phyloP scores from a whole-genome alignment of 1,140 invertebrate species.

The Zelostemma sp. region DNA sequence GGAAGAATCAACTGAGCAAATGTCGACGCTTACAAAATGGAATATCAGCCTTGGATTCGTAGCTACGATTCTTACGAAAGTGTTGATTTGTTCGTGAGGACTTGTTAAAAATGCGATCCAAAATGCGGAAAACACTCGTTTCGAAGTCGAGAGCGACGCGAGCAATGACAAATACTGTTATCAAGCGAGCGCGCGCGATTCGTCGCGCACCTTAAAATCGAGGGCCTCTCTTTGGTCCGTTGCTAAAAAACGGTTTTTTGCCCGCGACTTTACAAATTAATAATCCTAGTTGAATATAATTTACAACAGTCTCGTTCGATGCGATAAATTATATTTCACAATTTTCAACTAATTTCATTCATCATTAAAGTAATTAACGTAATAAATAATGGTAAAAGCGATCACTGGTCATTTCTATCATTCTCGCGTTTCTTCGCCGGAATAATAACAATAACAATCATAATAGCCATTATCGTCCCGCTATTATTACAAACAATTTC shows the following conservation, averaged over 20 bases:
- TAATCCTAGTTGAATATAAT: slow-evolving; percentile 57
- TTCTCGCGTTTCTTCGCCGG: slow-evolving; percentile 31
- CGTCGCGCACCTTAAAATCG: slow-evolving; percentile 35
- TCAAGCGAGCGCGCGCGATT: background rate
- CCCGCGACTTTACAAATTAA: slow-evolving; percentile 51
- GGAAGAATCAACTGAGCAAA: slow-evolving; percentile 28
- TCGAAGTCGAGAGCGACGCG: slow-evolving; percentile 24
- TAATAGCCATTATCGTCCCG: too few relatives aligned
- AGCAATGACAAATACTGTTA: slow-evolving; percentile 38
- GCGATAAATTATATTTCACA: slow-evolving; percentile 54
- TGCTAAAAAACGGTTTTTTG: slow-evolving; percentile 54
- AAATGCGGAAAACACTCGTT: slow-evolving; percentile 15
- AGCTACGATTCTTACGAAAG: too few relatives aligned
- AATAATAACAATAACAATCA: slow-evolving; percentile 32
- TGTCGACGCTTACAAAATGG: slow-evolving; percentile 17
- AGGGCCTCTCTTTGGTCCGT: slow-evolving; percentile 63
- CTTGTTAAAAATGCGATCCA: slow-evolving; percentile 17
- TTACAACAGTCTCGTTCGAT: slow-evolving; percentile 52
- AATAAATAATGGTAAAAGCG: slow-evolving; percentile 16
- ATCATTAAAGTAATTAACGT: slow-evolving; percentile 32
- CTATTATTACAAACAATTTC: too few relatives aligned
- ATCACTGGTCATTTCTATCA: slow-evolving; percentile 14
- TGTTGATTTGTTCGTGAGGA: too few relatives aligned
- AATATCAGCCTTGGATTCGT: slow-evolving; percentile 37
- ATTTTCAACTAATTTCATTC: slow-evolving; percentile 38